Evolutionary conservation across 2,888 invertebrate species (phyloP), one percentile per base, ranked within the genome.

Genomic region (Apamea anceps): DNA sequence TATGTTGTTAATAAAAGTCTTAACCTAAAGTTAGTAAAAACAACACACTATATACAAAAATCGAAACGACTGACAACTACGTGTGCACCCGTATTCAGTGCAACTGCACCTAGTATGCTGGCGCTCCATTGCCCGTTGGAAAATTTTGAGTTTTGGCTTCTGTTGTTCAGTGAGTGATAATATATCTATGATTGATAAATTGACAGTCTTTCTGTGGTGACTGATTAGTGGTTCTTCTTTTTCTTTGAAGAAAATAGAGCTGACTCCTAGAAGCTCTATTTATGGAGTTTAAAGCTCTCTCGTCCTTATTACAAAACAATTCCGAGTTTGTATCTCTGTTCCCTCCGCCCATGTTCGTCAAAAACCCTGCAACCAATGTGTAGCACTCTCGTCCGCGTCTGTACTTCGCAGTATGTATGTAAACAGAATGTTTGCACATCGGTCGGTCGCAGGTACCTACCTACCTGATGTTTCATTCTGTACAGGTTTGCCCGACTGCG

Each of bases 341-440:
- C 13, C 21, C 1, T 2, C 15, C 15, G 15, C 25, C 10, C 25
- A 12, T 25, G 10, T n/a, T 32, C 48, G 51, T n/a, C 2, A 60
- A 67, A 51, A 51, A 37, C 51, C 6, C 42, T 25, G 6, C 0
- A 12, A 18, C 32, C 28, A 72, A 70, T 48, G 42, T 76, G 28
- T 65, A 80, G 12, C 78, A 82, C 81, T 81, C 32, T 48, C 72
- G 76, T 79, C 0, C 57, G 0, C 68, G 75, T 0, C 80, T 74
- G 85, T 91, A 89, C 86, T 77, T 81, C 77, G 80, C 81, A 85
- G 89, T 89, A 88, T 87, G 81, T 83, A 84, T 82, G 89, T 87
- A 90, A 88, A 89, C 88, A 86, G 74, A 80, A 77, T 89, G 89
- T 90, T 87, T 90, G 91, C 84, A 83, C 91, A 83, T 88, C 84